Base-by-base conservation (phyloP, 2,888 invertebrate genomes). In the Himalopsyche anomala region DNA sequence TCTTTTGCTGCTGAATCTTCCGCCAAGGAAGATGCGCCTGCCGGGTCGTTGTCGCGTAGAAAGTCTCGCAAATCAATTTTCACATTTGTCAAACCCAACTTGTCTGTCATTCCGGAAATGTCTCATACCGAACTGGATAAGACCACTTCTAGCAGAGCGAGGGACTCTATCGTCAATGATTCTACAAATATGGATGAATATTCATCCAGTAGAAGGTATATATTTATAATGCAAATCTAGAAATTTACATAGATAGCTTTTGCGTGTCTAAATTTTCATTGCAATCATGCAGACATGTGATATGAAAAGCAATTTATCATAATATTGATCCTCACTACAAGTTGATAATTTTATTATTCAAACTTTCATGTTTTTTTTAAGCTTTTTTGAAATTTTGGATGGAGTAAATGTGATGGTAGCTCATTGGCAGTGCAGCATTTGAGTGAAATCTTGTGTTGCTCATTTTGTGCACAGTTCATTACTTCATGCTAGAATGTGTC, bases 21-120 rank as follows among this genome's bases (percentile, higher is more conserved):
- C 11, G 28, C 83, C 11, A 84, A 81, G 19, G 86, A 87, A 45
- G 87, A 86, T 36, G 81, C n/a, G 17, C 85, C 85, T 19, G 55
- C 81, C 12, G 8, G 15, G 6, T 6, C 45, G 6, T 81, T 85
- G 5, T 38, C 81, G 4, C 38, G 54, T 9, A 80, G 91, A 55
- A 92, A 91, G 85, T 91, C 91, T 0, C 90, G 91, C 69, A 92
- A 91, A 84, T 91, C 92, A 0, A 89, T 90, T 28, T 83, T 92
- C 45, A 90, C 89, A 0, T 55, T 84, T 9, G 90, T 90, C 0
- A 93, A 92, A 85, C 91, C 92, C 0, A 93, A 93, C 54, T 84
- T 93, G 86, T 91, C 92, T 55, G 93, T 92, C 84, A 93, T 93
- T 89, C 93, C 93, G 0, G 93, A 93, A 88, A 90, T 90, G n/a